Percentiles rank a stretch among this genome's conserved stretches.
phyloP scores from a whole-genome alignment of 2,888 invertebrate genomes.

The Conus canariensis region DNA sequence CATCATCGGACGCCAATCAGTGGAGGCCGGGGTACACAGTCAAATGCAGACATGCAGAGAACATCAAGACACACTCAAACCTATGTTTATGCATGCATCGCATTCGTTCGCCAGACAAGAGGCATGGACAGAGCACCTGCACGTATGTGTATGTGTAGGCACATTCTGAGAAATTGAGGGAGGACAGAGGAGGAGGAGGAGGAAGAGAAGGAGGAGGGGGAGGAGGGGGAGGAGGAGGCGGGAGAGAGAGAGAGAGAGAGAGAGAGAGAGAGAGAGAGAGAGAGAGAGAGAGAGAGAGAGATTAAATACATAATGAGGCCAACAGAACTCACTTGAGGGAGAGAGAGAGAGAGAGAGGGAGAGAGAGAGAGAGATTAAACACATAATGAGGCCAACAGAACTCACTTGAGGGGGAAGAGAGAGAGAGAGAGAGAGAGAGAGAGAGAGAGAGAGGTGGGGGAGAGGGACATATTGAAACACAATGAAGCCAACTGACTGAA shows the following conservation, averaged over 20 bases:
- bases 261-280: background rate
- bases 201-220: background rate
- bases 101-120: too few relatives aligned
- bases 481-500: background rate
- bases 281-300: background rate
- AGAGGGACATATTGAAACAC: background rate
- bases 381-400: background rate
- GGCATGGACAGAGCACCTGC: too few relatives aligned
- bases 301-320: background rate
- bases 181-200: background rate
- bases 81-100: too few relatives aligned
- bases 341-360: constrained; percentile 24
- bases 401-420: background rate
- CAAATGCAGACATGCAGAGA: too few relatives aligned
- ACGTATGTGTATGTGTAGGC: too few relatives aligned
- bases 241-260: constrained; percentile 25
- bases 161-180: too few relatives aligned
- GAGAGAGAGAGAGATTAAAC: background rate
- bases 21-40: too few relatives aligned
- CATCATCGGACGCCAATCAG: too few relatives aligned
- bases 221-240: background rate
- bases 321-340: background rate
- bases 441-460: constrained; percentile 1
- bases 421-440: constrained; percentile 22
- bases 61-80: too few relatives aligned